Evolutionary conservation across 2,888 invertebrate species (phyloP).

Genomic region (Xestobium rufovillosum): DNA sequence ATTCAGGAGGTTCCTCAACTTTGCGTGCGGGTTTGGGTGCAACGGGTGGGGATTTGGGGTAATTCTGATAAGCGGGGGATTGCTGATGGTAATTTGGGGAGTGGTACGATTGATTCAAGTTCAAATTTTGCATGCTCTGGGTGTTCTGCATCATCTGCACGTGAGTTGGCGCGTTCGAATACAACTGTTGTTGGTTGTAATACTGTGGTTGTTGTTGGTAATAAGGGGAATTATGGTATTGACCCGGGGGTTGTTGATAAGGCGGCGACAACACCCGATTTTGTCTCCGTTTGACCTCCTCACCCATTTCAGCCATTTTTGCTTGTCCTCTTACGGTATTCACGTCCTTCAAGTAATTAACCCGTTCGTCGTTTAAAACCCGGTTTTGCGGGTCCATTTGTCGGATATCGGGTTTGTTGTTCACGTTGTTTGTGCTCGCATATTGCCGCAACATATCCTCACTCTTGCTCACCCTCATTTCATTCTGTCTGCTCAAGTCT

Average conservation of each 20-base stretch:
- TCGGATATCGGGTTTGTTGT: slow-evolving; percentile 31
- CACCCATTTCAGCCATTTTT: slow-evolving; percentile 71
- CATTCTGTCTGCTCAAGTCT: slow-evolving; percentile 31
- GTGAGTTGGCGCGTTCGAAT: slow-evolving; percentile 26
- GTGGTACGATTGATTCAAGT: slow-evolving; percentile 27
- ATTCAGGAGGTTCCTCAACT: slow-evolving; percentile 48
- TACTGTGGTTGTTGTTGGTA: slow-evolving; percentile 22
- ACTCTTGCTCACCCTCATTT: slow-evolving; percentile 38
- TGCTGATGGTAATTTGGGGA: slow-evolving; percentile 25
- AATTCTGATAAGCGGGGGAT: slow-evolving; percentile 4
- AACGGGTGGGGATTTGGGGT: slow-evolving; percentile 46
- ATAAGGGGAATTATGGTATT: slow-evolving; percentile 27
- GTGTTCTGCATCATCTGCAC: slow-evolving; percentile 37
- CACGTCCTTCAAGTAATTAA: too few relatives aligned
- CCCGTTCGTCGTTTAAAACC: slow-evolving; percentile 21
- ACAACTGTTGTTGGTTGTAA: slow-evolving; percentile 8
- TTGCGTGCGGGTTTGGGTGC: slow-evolving; percentile 48
- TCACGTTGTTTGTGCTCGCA: slow-evolving; percentile 41
- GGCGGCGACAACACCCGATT: slow-evolving; percentile 40
- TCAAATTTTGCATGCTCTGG: slow-evolving; percentile 39
- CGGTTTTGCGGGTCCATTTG: slow-evolving; percentile 23
- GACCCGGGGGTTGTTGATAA: slow-evolving; percentile 23
- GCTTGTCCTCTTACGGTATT: slow-evolving; percentile 45
- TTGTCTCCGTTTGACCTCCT: slow-evolving; percentile 62
- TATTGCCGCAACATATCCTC: slow-evolving; percentile 39